phyloP scores from a whole-genome alignment of 2,113 vertebrate genomes.

The Brachyhypopomus gauderio region DNA sequence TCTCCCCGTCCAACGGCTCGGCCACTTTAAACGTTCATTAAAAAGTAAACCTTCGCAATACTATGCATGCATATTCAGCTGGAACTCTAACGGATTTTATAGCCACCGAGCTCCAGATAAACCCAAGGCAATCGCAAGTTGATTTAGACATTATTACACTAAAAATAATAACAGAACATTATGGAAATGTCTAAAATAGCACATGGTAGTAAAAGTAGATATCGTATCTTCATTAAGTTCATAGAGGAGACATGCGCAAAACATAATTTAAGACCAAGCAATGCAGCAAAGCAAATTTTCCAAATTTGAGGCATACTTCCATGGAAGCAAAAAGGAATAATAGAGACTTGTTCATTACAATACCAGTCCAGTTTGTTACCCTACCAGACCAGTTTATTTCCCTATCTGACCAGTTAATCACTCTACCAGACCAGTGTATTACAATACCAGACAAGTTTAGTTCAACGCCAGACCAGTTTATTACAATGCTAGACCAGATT shows the following conservation, averaged over 20 bases:
- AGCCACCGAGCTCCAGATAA: not conserved
- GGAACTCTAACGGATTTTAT: not conserved
- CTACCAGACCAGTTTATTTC: not conserved
- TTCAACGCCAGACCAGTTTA: conserved; percentile 4
- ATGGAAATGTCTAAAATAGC: not conserved
- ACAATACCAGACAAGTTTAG: not conserved
- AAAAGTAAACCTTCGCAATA: not conserved
- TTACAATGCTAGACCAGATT: not conserved
- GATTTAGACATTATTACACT: not conserved
- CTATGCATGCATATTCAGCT: not conserved
- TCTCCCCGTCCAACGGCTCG: not conserved
- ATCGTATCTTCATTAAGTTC: too few species aligned
- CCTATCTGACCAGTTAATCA: too few species aligned
- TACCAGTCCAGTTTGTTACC: too few species aligned
- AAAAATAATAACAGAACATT: not conserved
- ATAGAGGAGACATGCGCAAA: too few species aligned
- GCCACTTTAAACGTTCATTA: not conserved
- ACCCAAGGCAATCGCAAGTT: not conserved
- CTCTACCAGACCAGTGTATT: conserved; percentile 1
- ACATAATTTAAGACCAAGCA: too few species aligned
- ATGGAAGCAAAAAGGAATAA: too few species aligned
- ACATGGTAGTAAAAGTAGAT: not conserved
- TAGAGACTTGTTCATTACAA: not conserved
- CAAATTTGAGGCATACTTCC: too few species aligned
- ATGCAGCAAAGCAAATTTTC: too few species aligned